Base-by-base conservation (phyloP, 2,888 invertebrate genomes). In the Loripinus fragilis region DNA sequence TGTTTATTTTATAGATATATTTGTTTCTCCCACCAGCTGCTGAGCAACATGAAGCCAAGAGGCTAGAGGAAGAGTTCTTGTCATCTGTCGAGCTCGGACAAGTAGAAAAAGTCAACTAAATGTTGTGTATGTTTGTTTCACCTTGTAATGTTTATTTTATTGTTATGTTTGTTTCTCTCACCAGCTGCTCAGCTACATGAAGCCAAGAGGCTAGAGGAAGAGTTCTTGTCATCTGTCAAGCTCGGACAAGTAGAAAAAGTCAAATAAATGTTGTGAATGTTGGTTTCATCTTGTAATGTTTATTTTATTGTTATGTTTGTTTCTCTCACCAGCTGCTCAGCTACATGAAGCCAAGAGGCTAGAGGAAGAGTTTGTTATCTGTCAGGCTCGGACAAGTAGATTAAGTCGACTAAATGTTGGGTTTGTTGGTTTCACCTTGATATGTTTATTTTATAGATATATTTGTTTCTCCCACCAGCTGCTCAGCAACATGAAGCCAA, bases 321-420 rank as follows among this genome's bases (percentile, higher is more conserved):
- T 64, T 30, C 25, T 25, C 20, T 30, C 30, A 60, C 73, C 82
- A 86, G 96, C 95, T 0, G 95, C 96, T 0, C 95, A 95, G 86
- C 92, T 94, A 15, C 95, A 95, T 0, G 96, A 95, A 90, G 92
- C 94, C 35, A 93, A 94, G 50, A 94, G 94, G 74, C 91, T 94
- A 55, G 95, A 96, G 88, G 93, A 95, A 30, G 92, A 92, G 74
- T 94, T 96, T 96, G 17, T 94, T 95, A 10, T 95, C 95, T 0
- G 95, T 96, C 0, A 94, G 95, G 82, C 95, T 95, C 70, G 96
- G 96, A 5, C 94, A 95, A 75, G 89, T 95, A 10, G 95, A 95
- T 0, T 94, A 94, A 38, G 94, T 96, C 71, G 95, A 95, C 87
- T 92, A 94, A 74, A 86, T 96, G 94, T 96, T 96, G 90, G 92